Evolutionary conservation across 2,113 vertebrate genomes (phyloP), one percentile per base, ranked within the genome.

Genomic region (Abramis brama): DNA sequence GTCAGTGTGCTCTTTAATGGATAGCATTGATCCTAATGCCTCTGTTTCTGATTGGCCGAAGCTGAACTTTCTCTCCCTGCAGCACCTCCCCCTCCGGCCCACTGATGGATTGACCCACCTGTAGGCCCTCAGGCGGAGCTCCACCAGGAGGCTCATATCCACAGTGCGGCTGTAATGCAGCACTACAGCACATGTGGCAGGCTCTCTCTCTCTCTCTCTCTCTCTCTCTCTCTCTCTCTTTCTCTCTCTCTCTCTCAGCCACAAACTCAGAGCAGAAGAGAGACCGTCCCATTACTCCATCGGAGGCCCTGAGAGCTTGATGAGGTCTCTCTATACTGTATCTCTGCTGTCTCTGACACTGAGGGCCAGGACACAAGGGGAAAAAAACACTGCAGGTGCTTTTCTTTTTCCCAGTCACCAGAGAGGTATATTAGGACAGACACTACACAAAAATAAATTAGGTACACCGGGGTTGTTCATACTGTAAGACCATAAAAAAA

Each of bases 91-190:
- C 73, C 52, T 71, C 82, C 59, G 12, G 73, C 75, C 76, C 74
- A 66, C 57, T 87, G 79, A 87, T 93, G 95, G 95, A 96, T 94
- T 93, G 86, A 96, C 95, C 88, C 74, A 82, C 89, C 89, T 25
- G 1, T 71, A 82, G 85, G 77, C 82, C 92, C 1, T 10, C 39
- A 7, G 23, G 90, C 84, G 2, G 13, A 89, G 80, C 87, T 86
- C 90, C 21, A 90, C 79, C 13, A 43, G 57, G 87, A 17, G 9
- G 75, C 2, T 71, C 62, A 36, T 64, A 73, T 82, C 82, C 81
- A 79, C 75, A 82, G 62, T 25, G 43, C 57, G 30, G 79, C 66
- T 82, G 81, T 79, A 82, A 47, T 33, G 50, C 50, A 79, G 9
- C 43, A 74, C 33, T n/a, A 36, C 47, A 66, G 27, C 78, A 73